phyloP scores from a whole-genome alignment of 2,888 invertebrate species.

The Xestia sexstrigata region DNA sequence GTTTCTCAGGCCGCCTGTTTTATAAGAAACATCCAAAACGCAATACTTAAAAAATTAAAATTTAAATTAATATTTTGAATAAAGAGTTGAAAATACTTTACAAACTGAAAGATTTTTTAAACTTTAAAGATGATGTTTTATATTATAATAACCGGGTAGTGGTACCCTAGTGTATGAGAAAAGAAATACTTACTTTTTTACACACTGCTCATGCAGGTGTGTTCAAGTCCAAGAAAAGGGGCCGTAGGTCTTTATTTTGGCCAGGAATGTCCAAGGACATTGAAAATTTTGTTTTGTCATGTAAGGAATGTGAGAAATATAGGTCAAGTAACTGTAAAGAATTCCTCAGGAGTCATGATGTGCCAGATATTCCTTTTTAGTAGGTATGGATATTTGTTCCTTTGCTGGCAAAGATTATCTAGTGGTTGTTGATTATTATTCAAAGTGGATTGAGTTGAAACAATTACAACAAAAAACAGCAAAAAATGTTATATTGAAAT shows the following conservation, averaged over 20 bases:
- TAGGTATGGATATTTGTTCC: not conserved
- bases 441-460: constrained; percentile 3
- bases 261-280: constrained; percentile 3
- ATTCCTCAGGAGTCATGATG: not conserved
- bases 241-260: constrained; percentile 1
- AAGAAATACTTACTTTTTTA: constrained; percentile 1
- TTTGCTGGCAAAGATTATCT: constrained; percentile 1
- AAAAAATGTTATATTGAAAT: too few species aligned
- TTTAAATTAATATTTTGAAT: too few species aligned
- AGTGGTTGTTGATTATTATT: constrained; percentile 3
- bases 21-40: not conserved
- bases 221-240: not conserved
- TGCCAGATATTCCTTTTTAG: constrained; percentile 1
- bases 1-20: not conserved
- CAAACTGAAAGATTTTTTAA: too few species aligned
- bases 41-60: not conserved
- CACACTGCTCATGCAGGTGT: not conserved
- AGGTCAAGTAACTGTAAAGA: not conserved
- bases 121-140: not conserved
- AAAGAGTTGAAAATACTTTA: too few species aligned
- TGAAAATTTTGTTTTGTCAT: not conserved
- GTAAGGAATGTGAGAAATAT: constrained; percentile 3
- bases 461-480: not conserved
- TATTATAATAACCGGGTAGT: constrained; percentile 2
- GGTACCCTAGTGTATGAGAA: not conserved